These are phyloP conservation scores for Aphelinus atriplicis DNA, from an alignment of 1,140 invertebrate genomes.

Conservation along the genomic window DNA sequence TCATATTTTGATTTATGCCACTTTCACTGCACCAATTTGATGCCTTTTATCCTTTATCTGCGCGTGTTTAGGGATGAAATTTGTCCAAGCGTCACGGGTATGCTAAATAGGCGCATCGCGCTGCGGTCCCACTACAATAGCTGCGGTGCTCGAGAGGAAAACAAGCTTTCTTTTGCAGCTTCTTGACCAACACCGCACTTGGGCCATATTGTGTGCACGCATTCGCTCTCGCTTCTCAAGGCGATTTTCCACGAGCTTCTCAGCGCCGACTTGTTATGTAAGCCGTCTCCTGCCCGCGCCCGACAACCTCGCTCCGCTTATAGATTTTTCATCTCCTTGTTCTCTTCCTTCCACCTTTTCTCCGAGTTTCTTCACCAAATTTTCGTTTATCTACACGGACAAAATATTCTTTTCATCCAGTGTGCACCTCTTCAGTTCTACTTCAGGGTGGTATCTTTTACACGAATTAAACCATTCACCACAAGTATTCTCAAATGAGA, in stretches of 20 bases:
- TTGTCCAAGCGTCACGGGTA: slow-evolving; percentile 47
- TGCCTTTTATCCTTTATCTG: slow-evolving; percentile 61
- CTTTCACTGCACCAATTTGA: slow-evolving; percentile 62
- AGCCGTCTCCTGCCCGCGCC: background rate
- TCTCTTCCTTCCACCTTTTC: background rate
- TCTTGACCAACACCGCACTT: too few species aligned
- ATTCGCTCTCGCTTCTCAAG: too few species aligned
- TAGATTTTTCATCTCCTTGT: slow-evolving; percentile 27
- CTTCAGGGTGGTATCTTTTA: slow-evolving; percentile 35
- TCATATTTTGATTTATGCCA: slow-evolving; percentile 64
- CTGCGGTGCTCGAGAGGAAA: too few species aligned
- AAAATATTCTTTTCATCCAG: slow-evolving; percentile 9
- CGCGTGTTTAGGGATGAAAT: slow-evolving; percentile 58
- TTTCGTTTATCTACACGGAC: too few species aligned
- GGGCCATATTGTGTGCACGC: too few species aligned
- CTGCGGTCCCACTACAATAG: background rate
- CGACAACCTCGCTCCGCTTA: background rate
- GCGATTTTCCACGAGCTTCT: too few species aligned
- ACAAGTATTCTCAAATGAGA: background rate
- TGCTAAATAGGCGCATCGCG: slow-evolving; percentile 27
- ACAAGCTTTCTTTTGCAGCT: too few species aligned
- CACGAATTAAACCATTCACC: background rate
- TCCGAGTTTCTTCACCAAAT: background rate
- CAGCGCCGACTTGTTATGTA: background rate
- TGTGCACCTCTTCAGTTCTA: slow-evolving; percentile 3